Base-by-base conservation (phyloP, 2,888 invertebrate species). In the Lamellibrachia columna region DNA sequence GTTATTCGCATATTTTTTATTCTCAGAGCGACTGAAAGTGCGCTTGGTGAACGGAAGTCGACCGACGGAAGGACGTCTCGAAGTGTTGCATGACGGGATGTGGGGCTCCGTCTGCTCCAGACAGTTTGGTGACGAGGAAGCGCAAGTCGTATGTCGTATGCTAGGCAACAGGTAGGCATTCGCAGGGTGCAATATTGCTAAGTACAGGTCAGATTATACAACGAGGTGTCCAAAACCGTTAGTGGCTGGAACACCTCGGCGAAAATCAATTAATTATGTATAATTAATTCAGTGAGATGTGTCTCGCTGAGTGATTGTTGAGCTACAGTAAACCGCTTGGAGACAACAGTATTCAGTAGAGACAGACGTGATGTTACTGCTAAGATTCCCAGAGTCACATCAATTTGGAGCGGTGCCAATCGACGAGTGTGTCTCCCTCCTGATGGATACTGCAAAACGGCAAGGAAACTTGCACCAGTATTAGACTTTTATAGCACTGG, bases 31-130 rank as follows among this genome's bases (percentile, higher is more conserved):
- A n/a, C 93, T 93, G 22, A 28, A 55, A 8, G 92, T 93, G 52
- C 93, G 93, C 8, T 93, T 93, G 75, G 92, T 93, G 91, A 91
- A 93, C 40, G 93, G 93, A 11, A 90, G 15, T 7, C 15, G 22
- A 22, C 90, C 90, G 4, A 28, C n/a, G 28, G 91, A 93, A 53
- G 93, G 93, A 9, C 92, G 93, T 7, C 93, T 93, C 53, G 93
- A 93, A 91, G 92, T 93, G 22, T 92, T 93, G 15, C 93, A 93
- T 58, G 93, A 93, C 90, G 93, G 92, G 52, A 90, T 90, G 91
- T 93, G 93, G 93, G 93, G 93, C 22, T 90, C 92, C 40, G 90
- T 93, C 91, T 93, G 93, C 58, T 92, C 93, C 8, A 75, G 75
- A 7, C 55, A 92, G 90, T 93, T 93, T 53, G 93, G 93, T 7